phyloP scores from a whole-genome alignment of 2,888 invertebrate genomes.

The Drosophila greeni region DNA sequence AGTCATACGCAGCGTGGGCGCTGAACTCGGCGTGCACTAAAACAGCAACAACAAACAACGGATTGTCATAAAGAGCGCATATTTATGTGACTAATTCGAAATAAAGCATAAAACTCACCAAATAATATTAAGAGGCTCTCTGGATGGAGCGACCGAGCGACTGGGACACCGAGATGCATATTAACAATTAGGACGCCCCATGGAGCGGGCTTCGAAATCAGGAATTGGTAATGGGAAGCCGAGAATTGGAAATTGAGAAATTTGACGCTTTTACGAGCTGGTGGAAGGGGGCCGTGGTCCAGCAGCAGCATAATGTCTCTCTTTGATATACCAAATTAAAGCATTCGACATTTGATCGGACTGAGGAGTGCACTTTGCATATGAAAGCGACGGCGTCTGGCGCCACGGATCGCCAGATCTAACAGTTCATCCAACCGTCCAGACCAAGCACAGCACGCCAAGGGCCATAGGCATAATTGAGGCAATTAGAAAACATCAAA shows the following conservation, averaged over 20 bases:
- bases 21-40: slow-evolving; percentile 23
- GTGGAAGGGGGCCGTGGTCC: slow-evolving; percentile 14
- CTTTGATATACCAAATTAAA: slow-evolving; percentile 74
- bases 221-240: slow-evolving; percentile 34
- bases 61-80: slow-evolving; percentile 65
- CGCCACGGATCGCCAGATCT: slow-evolving; percentile 48
- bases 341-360: slow-evolving; percentile 57
- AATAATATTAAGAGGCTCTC: slow-evolving; percentile 71
- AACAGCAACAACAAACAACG: slow-evolving; percentile 46
- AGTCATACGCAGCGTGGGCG: slow-evolving; percentile 64
- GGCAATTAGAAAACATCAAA: slow-evolving; percentile 73
- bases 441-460: slow-evolving; percentile 10
- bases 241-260: slow-evolving; percentile 60
- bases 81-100: slow-evolving; percentile 74
- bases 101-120: slow-evolving; percentile 74
- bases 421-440: slow-evolving; percentile 18
- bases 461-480: slow-evolving; percentile 60
- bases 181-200: slow-evolving; percentile 49
- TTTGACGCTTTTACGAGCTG: slow-evolving; percentile 74
- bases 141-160: slow-evolving; percentile 6
- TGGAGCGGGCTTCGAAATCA: slow-evolving; percentile 51
- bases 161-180: slow-evolving; percentile 41
- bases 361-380: slow-evolving; percentile 62
- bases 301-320: slow-evolving; percentile 65
- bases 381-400: slow-evolving; percentile 60